Base-by-base conservation (phyloP, 2,888 invertebrate genomes). In the Ferrisia virgata region DNA sequence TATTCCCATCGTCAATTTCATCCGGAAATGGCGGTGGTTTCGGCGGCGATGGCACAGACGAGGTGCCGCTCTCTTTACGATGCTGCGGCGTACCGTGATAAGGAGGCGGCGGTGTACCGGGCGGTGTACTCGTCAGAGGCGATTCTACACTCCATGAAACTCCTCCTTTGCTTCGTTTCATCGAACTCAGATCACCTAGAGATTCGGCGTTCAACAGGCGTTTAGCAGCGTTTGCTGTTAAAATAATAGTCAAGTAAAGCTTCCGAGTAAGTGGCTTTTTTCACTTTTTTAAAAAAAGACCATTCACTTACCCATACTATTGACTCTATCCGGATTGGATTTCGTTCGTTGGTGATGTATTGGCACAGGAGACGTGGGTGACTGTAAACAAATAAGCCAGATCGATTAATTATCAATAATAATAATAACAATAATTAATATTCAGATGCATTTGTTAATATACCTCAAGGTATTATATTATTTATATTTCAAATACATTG, bases 41-140 rank as follows among this genome's bases (percentile, higher is more conserved):
- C 39, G 79, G 43, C 0, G 84, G 84, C 3, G 79, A 82, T 53
- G 85, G 85, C 40, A 76, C 82, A 39, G 82, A 82, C n/a, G 83
- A 33, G 28, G 69, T 18, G 9, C 28, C 40, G 40, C 72, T 76
- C 18, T 83, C 83, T 76, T 83, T 39, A 15, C 72, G 72, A 18
- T 83, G 83, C 36, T 43, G 83, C 76, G 72, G 78, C 39, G 85
- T 83, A 47, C 82, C 47, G 18, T 87, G 91, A 89, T 96, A 96
- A 0, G 96, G 95, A 25, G 96, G 95, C 22, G 96, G 96, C 64
- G 96, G 96, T n/a, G 96, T 95, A 83, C 95, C 95, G 1, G 95
- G 94, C 78, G 94, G 94, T 25, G 94, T 93, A n/a, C 91, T 88
- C 40, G 86, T 89, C 36, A 80, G 79, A 87, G 86, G 90, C 86